Evolutionary conservation across 2,113 vertebrate species (phyloP).

Genomic region (Ophiodon elongatus): DNA sequence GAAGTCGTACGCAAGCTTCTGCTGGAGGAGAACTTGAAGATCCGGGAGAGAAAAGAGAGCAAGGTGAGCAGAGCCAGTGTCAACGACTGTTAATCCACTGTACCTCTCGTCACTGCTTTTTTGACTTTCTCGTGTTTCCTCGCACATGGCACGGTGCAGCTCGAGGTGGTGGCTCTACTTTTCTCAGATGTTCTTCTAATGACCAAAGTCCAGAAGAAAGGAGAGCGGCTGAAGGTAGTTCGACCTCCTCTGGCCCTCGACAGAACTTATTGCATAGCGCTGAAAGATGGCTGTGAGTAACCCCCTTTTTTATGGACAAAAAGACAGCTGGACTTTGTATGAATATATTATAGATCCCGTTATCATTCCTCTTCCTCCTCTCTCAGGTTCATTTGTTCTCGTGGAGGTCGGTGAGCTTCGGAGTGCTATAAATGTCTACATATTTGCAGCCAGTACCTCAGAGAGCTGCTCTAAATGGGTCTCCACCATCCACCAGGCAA

Average conservation of each 20-base stretch:
- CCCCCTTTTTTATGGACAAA: background rate
- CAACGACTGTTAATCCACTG: background rate
- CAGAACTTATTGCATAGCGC: constrained; percentile 77
- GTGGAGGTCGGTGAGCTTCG: constrained; percentile 82
- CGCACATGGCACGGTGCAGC: constrained; percentile 57
- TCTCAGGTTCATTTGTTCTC: constrained; percentile 82
- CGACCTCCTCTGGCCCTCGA: constrained; percentile 87
- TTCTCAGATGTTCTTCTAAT: constrained; percentile 89
- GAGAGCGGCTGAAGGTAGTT: constrained; percentile 85
- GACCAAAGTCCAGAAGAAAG: constrained; percentile 88
- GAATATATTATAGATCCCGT: background rate
- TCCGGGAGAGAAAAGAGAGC: constrained; percentile 86
- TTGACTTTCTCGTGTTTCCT: background rate
- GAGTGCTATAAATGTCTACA: constrained; percentile 78
- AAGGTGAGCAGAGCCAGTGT: constrained; percentile 80
- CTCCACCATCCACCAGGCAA: constrained; percentile 73
- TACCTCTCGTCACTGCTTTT: background rate
- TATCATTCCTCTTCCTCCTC: constrained; percentile 6
- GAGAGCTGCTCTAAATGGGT: constrained; percentile 80
- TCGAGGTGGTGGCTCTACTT: constrained; percentile 87
- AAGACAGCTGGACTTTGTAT: background rate
- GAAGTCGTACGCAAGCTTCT: constrained; percentile 83
- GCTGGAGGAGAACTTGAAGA: constrained; percentile 82
- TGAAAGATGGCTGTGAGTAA: constrained; percentile 87
- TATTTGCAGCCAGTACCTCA: constrained; percentile 72